These are phyloP conservation scores for Euwallacea fornicatus DNA, from an alignment of 1,140 invertebrate genomes.

Conservation along the genomic window DNA sequence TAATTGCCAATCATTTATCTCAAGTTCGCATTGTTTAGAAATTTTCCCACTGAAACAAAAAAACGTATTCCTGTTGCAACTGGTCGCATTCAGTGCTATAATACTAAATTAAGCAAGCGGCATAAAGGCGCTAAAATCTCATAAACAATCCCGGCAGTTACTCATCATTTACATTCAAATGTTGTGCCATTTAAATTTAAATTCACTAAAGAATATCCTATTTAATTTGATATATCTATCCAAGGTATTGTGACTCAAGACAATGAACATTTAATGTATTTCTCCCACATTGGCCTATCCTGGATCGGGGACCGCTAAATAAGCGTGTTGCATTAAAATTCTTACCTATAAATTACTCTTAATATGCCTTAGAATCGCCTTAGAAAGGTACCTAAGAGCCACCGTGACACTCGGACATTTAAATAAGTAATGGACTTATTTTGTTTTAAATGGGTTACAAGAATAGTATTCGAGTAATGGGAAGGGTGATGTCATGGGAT, in stretches of 20 bases:
- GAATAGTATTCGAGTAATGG: too few relatives aligned
- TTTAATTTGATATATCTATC: constrained; percentile 25
- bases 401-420: constrained; percentile 14
- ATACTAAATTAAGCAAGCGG: too few relatives aligned
- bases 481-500: too few relatives aligned
- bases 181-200: constrained; percentile 19
- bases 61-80: too few relatives aligned
- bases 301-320: constrained; percentile 17
- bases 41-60: neutral
- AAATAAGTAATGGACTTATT: constrained; percentile 22
- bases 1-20: neutral
- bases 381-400: neutral
- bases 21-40: neutral
- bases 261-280: constrained; percentile 18
- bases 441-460: constrained; percentile 5
- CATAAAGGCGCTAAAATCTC: constrained; percentile 9
- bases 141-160: constrained; percentile 3
- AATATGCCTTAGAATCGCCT: neutral
- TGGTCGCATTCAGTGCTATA: too few relatives aligned
- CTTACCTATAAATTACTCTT: constrained; percentile 19
- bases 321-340: constrained; percentile 14
- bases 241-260: constrained; percentile 8
- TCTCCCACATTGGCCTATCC: constrained; percentile 18
- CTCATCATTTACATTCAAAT: constrained; percentile 15
- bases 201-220: constrained; percentile 18